Evolutionary conservation across 2,888 invertebrate genomes (phyloP).

Genomic region (Leucoma salicis): DNA sequence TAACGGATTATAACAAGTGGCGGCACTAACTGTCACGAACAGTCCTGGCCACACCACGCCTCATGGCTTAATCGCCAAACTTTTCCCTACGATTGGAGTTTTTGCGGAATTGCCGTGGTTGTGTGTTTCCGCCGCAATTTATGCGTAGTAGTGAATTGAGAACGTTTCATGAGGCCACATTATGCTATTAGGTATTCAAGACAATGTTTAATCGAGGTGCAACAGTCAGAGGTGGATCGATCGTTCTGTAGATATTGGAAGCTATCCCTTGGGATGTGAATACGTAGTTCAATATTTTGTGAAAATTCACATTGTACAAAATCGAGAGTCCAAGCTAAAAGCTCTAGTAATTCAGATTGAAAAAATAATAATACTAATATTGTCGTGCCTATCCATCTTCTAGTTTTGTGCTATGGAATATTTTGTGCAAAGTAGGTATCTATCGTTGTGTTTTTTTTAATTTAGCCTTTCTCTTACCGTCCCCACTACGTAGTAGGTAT

Average conservation of each 20-base stretch:
- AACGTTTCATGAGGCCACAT: slow-evolving; percentile 51
- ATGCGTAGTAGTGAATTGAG: slow-evolving; percentile 66
- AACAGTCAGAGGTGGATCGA: slow-evolving; percentile 45
- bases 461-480: too few relatives aligned
- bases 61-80: slow-evolving; percentile 80
- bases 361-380: too few relatives aligned
- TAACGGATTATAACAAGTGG: slow-evolving; percentile 80
- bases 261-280: slow-evolving; percentile 45
- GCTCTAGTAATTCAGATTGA: too few relatives aligned
- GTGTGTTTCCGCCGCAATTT: slow-evolving; percentile 68
- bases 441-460: too few relatives aligned
- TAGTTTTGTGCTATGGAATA: too few relatives aligned
- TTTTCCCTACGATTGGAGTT: slow-evolving; percentile 79
- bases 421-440: too few relatives aligned
- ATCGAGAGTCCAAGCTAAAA: too few relatives aligned
- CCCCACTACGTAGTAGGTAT: too few relatives aligned
- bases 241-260: slow-evolving; percentile 54
- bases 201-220: slow-evolving; percentile 72
- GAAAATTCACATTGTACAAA: slow-evolving; percentile 34
- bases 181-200: slow-evolving; percentile 74
- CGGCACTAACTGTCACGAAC: slow-evolving; percentile 78
- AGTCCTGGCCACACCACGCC: slow-evolving; percentile 77
- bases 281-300: slow-evolving; percentile 44
- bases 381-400: too few relatives aligned
- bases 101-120: slow-evolving; percentile 71